Base-by-base conservation (phyloP, 2,888 invertebrate genomes). In the Craniophora ligustri region DNA sequence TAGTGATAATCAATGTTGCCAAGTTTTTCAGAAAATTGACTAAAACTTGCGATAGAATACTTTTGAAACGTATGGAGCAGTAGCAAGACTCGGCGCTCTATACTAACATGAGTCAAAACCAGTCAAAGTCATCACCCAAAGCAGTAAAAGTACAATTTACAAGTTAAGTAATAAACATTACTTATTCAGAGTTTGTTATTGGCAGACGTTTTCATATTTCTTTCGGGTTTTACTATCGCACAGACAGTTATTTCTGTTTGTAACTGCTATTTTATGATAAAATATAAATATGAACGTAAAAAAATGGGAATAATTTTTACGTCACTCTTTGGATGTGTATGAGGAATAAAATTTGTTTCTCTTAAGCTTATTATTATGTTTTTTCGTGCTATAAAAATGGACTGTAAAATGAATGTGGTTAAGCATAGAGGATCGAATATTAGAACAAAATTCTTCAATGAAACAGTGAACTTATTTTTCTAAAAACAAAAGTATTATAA, bases 171-270 rank as follows among this genome's bases (percentile, higher is more conserved):
- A 61, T 75, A 65, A 63, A 64, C 59, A 65, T 76, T 40, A 58
- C 44, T 56, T 61, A 60, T 67, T 59, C 64, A 64, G 57, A 58
- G 26, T 57, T 60, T 45, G 49, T 63, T 74, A 69, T 75, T 65
- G 59, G 68, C 66, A 75, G 62, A 66, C 68, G 65, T 57, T 76
- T 68, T 56, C 57, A 64, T 74, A 71, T 69, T 73, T 67, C 60
- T 61, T 67, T 53, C 38, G 39, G 50, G 35, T 66, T 74, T 69
- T 67, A 67, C 54, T 72, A 59, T 60, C 49, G 46, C 23, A 39
- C 48, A 53, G 47, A 65, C 51, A 56, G 63, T 55, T 65, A 66
- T 64, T n/a, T 68, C 39, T 61, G 45, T 55, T 56, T 57, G 40
- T 60, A 61, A 69, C 48, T 21, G 39, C 39, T 55, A 56, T 66